A percentile compares a stretch with the other conserved stretches of the same genome.
These are phyloP conservation scores for Beroe ovata DNA, from an alignment of 37 sponge, comb jelly and placozoan genomes.

Conservation along the genomic window DNA sequence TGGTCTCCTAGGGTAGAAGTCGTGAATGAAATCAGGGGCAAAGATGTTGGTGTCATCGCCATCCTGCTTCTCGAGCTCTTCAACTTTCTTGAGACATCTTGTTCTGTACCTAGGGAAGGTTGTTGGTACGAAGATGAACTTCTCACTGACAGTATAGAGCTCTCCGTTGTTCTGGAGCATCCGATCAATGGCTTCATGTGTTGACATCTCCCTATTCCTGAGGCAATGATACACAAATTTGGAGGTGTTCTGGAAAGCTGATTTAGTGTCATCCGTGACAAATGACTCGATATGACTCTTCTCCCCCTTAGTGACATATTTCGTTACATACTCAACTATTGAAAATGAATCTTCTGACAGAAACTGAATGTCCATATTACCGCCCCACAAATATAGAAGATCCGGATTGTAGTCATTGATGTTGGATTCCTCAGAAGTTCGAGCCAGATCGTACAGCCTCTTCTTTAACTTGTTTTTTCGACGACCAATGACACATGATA, in stretches of 20 bases:
- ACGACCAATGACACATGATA: too few species aligned
- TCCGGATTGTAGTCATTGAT: slow-evolving; percentile 38
- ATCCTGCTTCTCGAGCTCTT: neutral
- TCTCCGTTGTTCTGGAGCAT: slow-evolving; percentile 50
- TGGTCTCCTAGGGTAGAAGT: slow-evolving; percentile 4
- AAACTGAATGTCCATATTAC: slow-evolving; percentile 35
- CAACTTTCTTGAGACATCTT: neutral
- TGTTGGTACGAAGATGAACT: neutral
- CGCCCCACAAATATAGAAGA: neutral
- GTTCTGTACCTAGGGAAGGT: neutral
- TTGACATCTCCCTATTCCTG: neutral
- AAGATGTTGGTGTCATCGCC: neutral
- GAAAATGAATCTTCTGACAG: neutral
- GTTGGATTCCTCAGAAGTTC: neutral
- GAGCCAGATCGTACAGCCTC: neutral
- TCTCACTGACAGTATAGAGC: neutral
- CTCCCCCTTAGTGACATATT: neutral
- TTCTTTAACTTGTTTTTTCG: neutral
- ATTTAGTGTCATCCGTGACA: neutral
- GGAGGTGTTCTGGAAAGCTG: neutral
- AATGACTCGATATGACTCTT: neutral
- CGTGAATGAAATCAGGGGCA: neutral
- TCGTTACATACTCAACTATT: neutral
- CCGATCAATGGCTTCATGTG: slow-evolving; percentile 20
- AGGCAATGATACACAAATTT: neutral